Evolutionary conservation across 2,888 invertebrate species (phyloP).

Genomic region (Belgica antarctica): DNA sequence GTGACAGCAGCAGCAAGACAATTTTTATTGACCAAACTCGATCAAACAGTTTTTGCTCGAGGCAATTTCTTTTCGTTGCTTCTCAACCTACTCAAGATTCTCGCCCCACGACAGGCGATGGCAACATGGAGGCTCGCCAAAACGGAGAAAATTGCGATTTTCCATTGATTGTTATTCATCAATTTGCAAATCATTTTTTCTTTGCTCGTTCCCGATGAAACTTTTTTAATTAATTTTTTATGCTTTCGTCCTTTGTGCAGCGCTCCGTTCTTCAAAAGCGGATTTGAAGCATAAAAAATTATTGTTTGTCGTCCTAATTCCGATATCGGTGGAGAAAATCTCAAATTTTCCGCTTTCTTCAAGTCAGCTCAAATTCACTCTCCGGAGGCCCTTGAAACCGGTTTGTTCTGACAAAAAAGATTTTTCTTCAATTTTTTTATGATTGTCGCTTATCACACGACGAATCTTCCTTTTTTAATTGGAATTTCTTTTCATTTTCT

Average conservation of each 20-base stretch:
- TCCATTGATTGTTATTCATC: constrained; percentile 15
- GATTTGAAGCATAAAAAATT: constrained; percentile 30
- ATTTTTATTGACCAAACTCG: too few relatives aligned
- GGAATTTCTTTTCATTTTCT: constrained; percentile 9
- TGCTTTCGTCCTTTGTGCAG: too few relatives aligned
- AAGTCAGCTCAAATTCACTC: too few relatives aligned
- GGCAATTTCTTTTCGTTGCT: background rate
- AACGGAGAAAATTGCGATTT: background rate
- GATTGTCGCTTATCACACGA: constrained; percentile 17
- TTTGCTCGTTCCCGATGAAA: background rate
- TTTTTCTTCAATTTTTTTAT: background rate
- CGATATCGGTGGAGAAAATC: constrained; percentile 13
- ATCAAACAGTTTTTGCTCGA: background rate
- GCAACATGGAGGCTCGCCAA: background rate
- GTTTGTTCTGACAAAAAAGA: background rate
- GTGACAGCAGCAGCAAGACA: background rate
- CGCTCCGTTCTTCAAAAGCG: background rate
- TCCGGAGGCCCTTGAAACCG: background rate
- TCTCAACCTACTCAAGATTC: constrained; percentile 51
- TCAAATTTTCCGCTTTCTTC: too few relatives aligned
- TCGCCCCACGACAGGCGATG: constrained; percentile 49
- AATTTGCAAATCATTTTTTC: constrained; percentile 35
- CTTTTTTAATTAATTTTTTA: constrained; percentile 34
- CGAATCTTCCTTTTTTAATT: constrained; percentile 25
- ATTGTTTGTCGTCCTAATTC: constrained; percentile 18